Evolutionary conservation across 2,888 invertebrate species (phyloP), one percentile per base, ranked within the genome.

Genomic region (Amblyjoppa fuscipennis): DNA sequence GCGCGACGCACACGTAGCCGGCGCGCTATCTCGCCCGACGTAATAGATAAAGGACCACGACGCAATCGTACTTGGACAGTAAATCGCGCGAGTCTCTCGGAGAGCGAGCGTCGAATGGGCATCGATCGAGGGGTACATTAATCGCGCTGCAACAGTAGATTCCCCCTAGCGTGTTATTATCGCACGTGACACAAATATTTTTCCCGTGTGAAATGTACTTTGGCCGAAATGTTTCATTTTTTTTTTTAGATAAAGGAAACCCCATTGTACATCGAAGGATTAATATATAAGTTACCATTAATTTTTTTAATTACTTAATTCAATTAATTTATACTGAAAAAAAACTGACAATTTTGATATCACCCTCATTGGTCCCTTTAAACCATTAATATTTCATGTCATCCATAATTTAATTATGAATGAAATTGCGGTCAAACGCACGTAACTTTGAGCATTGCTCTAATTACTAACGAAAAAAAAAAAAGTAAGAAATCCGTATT

Each of bases 51-150:
- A 84, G 79, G 66, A 6, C 76, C 61, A 59, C 73, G 75, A 81
- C 75, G 78, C 81, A 81, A 83, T 84, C 71, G 86, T 70, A 85
- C 86, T 76, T 86, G 81, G 83, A 75, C 83, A 84, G 75, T 87
- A 88, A 89, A 89, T 89, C 88, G 84, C 70, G 69, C 81, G 82
- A 83, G 84, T 84, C 78, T 79, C 78, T 81, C 79, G n/a, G 34
- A 34, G 16, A 64, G 64, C 31, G 41, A 49, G 45, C 16, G 16
- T 49, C 45, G 45, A 49, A 16, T 49, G 45, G 16, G 1, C 70
- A 74, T 70, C 61, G 73, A 78, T 77, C 66, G 83, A 71, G 28
- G 13, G 78, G 25, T 28, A 13, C 25, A 59, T 59, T 28, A 28
- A 59, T 59, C 25, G 13, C 28, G 28, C 25, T 59, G 28, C 13